Evolutionary conservation across 2,797 vertebrate species (phyloP), one percentile per base, ranked within the genome.

Genomic region (Falco peregrinus): DNA sequence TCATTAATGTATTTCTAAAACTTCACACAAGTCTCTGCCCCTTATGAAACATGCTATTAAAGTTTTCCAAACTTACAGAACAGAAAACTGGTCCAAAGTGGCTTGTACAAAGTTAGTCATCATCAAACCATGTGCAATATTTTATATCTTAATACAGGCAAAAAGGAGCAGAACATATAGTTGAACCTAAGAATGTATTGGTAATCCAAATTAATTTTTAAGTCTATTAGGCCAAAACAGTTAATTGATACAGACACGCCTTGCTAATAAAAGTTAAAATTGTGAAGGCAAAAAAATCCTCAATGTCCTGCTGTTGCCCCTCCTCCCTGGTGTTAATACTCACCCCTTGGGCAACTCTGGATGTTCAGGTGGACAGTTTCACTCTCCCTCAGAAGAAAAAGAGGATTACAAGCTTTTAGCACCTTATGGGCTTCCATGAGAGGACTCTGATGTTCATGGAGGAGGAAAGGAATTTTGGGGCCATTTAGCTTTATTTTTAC

Each of bases 391-490:
- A 17, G 35, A 11, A 84, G 28, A 57, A 63, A 31, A 50, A 5
- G 7, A 57, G 8, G 7, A n/a, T 73, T 63, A 35, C 9, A 75
- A 67, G 6, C 6, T 73, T 82, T 76, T 48, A 67, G 59, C 12
- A 41, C 24, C 11, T 31, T 61, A 43, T 33, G 26, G 8, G 3
- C 6, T 76, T 84, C 31, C 61, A 5, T 48, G 47, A 51, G 28
- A 68, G 35, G 6, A 61, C 17, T 48, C 31, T 64, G n/a, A 65
- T 43, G 13, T 2, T 73, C 5, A 20, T 19, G 14, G 28, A 68
- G 2, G 2, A 1, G 1, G 5, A 68, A 33, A 5, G 53, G 25
- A 59, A 1, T 37, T 84, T 89, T 43, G 50, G 13, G 16, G 7
- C 10, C 9, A 33, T 74, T 85, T 59, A 41, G 33, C 7, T 48